Evolutionary conservation across 1,140 invertebrate genomes (phyloP), one percentile per base, ranked within the genome.

Genomic region (Calycopis cecrops): DNA sequence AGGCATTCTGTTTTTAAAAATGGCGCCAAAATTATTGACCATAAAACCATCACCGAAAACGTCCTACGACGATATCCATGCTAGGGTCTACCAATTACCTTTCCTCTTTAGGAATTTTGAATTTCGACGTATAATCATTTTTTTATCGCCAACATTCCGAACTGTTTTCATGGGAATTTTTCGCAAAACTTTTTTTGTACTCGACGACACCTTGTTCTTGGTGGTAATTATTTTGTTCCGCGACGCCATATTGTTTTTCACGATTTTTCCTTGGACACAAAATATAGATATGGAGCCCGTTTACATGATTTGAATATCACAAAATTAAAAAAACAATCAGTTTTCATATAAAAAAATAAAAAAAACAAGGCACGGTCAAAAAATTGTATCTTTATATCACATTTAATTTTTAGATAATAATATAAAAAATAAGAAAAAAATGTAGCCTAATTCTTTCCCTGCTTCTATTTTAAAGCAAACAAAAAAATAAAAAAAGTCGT

Each of bases 31-130:
- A 28, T 28, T 28, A 28, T 11, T 42, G 14, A 54, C 37, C n/a
- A 35, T 53, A 53, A 57, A 62, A 44, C 34, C 21, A 40, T 21
- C 48, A n/a, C 48, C 48, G 12, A 57, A 48, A 54, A n/a, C 21
- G 18, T 35, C 12, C 42, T 48, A 52, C 44, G 53, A 17, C 12
- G 16, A 28, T 28, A 62, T 44, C 48, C 55, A 28, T 48, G 11
- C 54, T 58, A 62, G 35, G 1, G 34, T 35, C 21, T 28, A 49
- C 37, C 10, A 35, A 40, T 75, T 79, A 82, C 79, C 80, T 85
- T 80, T 85, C 35, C 75, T 60, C 40, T 76, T 84, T 38, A 84
- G 55, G 61, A 80, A 80, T 63, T 82, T 84, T 7, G 69, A 35
- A 55, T 73, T 76, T 50, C 74, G 70, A 37, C 79, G 35, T 34